Evolutionary conservation across 2,797 vertebrate species (phyloP), one percentile per base, ranked within the genome.

Genomic region (Sebastolobus alascanus): DNA sequence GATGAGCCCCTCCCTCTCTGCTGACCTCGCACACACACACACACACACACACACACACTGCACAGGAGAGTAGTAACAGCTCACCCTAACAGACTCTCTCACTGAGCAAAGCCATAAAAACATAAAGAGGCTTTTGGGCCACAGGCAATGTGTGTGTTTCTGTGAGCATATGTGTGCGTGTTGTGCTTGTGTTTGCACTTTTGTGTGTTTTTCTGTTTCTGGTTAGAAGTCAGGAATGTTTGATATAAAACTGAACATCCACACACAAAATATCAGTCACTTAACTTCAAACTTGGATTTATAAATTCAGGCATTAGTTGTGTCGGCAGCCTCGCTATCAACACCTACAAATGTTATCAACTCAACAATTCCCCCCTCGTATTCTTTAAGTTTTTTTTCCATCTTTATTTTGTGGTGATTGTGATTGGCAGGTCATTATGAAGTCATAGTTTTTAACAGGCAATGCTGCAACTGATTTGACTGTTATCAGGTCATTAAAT

Each of bases 1-100:
- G 38, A 82, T 61, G 73, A 90, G 84, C 75, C 75, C 90, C 92
- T 93, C 91, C 90, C 80, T 90, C 90, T 87, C 67, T 92, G 93
- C 94, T 93, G 90, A 93, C 86, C 87, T 90, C 89, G 87, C 89
- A 86, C 37, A 83, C 75, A 77, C 64, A 75, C 73, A 81, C 83
- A 76, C 73, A 55, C 75, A 54, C 54, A 71, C 73, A 67, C 54
- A 76, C 73, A 61, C 68, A 68, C 35, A 71, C 85, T 55, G 72
- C 83, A 89, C 85, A 82, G 84, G 85, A 89, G 89, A 89, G 90
- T 73, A 88, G 81, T 82, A 85, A 90, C 78, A 85, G 87, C 79
- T 92, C 84, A 84, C 74, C 82, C 87, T 55, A 85, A 87, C 85
- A 88, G 82, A 90, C 84, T 72, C 76, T 82, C 83, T 88, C 80